phyloP scores from a whole-genome alignment of 2,888 invertebrate species.

The Diarsia mendica region DNA sequence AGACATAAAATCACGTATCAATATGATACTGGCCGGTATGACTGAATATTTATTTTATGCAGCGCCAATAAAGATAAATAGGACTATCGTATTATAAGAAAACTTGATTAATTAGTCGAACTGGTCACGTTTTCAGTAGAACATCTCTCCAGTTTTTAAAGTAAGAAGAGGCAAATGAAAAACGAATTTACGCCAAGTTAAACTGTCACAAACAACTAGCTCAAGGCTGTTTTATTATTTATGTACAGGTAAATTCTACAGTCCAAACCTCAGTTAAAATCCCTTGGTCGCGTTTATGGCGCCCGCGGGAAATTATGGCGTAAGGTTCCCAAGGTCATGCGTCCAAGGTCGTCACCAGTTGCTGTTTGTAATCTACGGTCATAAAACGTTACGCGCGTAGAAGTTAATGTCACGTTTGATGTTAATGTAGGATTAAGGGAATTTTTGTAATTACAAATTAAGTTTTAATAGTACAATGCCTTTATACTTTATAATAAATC shows the following conservation, averaged over 20 bases:
- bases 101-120: not conserved
- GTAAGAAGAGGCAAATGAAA: not conserved
- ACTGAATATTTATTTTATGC: not conserved
- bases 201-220: not conserved
- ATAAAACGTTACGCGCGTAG: slow-evolving; percentile 7
- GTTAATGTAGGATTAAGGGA: not conserved
- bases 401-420: not conserved
- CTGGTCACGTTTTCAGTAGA: not conserved
- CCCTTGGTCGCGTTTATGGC: slow-evolving; percentile 10
- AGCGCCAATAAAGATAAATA: not conserved
- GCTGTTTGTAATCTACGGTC: not conserved
- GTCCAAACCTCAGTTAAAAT: slow-evolving; percentile 13
- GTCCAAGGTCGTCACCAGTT: slow-evolving; percentile 17
- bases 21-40: not conserved
- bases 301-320: slow-evolving; percentile 39
- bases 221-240: not conserved
- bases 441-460: not conserved
- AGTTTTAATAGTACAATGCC: too few relatives aligned
- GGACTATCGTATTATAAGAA: not conserved
- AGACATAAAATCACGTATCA: not conserved
- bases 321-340: slow-evolving; percentile 4
- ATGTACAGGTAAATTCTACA: not conserved
- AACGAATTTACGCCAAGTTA: not conserved
- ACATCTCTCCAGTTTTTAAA: not conserved
- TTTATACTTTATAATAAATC: too few relatives aligned